Evolutionary conservation across 2,888 invertebrate species (phyloP).

Genomic region (Eupeodes latifasciatus): DNA sequence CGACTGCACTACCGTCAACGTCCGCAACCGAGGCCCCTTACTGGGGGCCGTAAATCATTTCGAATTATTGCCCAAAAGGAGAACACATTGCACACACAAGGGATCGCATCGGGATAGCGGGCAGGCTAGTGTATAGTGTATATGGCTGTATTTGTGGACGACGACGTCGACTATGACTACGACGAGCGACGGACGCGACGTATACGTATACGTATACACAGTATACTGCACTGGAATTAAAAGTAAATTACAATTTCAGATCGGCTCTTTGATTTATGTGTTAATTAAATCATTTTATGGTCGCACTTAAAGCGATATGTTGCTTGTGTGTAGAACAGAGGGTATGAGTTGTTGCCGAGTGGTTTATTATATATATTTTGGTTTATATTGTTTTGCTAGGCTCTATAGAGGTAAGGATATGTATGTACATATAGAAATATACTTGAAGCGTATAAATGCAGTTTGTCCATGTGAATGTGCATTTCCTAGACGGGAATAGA

Average conservation of each 20-base stretch:
- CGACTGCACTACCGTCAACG: slow-evolving; percentile 48
- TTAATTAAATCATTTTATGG: slow-evolving; percentile 82
- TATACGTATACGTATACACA: background rate
- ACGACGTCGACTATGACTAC: background rate
- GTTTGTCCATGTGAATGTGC: background rate
- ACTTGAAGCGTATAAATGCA: slow-evolving; percentile 27
- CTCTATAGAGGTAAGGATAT: background rate
- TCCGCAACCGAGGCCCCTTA: slow-evolving; percentile 66
- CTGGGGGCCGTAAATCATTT: slow-evolving; percentile 76
- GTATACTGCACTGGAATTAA: slow-evolving; percentile 78
- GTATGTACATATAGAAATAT: too few species aligned
- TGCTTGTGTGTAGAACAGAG: slow-evolving; percentile 55
- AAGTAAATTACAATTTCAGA: slow-evolving; percentile 80
- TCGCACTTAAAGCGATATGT: slow-evolving; percentile 78
- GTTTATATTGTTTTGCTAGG: background rate
- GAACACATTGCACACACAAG: slow-evolving; percentile 43
- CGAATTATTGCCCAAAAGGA: slow-evolving; percentile 76
- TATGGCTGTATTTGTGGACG: slow-evolving; percentile 43
- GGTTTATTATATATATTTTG: slow-evolving; percentile 18
- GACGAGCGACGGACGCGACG: background rate
- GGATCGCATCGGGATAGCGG: slow-evolving; percentile 14
- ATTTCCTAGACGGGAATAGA: slow-evolving; percentile 48
- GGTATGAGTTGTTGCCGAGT: slow-evolving; percentile 51
- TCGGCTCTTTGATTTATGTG: slow-evolving; percentile 81
- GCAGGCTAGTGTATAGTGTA: background rate